Conservation (phyloP, 2,113 vertebrate genomes). For the Eubucco bourcierii region DNA sequence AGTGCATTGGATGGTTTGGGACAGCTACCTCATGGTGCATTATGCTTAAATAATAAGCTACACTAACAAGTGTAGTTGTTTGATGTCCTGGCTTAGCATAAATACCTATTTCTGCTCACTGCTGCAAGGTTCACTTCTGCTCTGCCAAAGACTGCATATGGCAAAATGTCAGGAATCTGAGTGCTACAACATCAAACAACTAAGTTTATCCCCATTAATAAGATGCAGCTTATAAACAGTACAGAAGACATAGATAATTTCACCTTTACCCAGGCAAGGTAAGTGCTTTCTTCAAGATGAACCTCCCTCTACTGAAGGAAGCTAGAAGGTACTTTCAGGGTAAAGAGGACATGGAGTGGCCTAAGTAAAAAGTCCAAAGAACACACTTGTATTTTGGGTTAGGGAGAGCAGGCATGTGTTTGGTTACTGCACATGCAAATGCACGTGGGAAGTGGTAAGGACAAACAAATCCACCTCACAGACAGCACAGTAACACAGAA, state of each 20-base stretch:
- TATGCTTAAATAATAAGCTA: not conserved
- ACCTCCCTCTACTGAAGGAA: not conserved
- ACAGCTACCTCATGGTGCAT: not conserved
- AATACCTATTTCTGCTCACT: not conserved
- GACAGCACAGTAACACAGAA: conserved; percentile 54
- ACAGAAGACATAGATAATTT: not conserved
- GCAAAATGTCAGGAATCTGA: conserved; percentile 3
- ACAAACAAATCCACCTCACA: conserved; percentile 42
- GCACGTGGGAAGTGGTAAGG: conserved; percentile 16
- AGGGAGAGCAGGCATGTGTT: conserved; percentile 21
- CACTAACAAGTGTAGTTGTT: not conserved
- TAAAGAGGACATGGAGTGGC: conserved; percentile 18
- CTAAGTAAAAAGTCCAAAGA: conserved; percentile 20
- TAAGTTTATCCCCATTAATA: not conserved
- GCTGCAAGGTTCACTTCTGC: conserved; percentile 33
- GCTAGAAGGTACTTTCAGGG: conserved; percentile 14
- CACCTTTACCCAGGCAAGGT: not conserved
- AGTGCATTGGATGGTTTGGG: conserved; percentile 27
- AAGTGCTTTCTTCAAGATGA: not conserved
- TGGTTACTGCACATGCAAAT: conserved; percentile 39
- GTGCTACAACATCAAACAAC: not conserved
- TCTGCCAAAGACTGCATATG: not conserved
- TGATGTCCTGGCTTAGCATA: not conserved
- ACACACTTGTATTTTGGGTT: not conserved
- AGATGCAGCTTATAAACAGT: conserved; percentile 3